phyloP scores from a whole-genome alignment of 2,113 vertebrate genomes.

The Chinchilla lanigera region DNA sequence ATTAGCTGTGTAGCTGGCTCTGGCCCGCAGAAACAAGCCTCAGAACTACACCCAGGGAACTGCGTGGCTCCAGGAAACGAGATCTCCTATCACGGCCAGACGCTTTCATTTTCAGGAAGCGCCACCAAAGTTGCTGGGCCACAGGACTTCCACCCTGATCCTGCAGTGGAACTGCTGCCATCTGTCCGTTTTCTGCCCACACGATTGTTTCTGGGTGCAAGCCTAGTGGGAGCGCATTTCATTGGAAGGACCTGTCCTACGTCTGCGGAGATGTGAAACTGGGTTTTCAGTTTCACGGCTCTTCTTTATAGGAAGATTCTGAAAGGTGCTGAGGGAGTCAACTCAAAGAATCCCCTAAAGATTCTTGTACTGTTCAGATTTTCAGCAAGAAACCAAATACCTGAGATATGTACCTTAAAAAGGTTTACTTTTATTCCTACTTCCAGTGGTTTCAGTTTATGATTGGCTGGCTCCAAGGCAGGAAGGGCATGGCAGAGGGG shows the following conservation, averaged over 20 bases:
- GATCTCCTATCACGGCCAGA: background rate
- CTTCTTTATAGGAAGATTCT: background rate
- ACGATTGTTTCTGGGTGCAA: background rate
- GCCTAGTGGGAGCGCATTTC: background rate
- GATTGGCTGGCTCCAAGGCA: background rate
- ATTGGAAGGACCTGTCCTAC: background rate
- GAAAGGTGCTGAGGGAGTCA: background rate
- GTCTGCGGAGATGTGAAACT: background rate
- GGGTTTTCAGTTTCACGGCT: background rate
- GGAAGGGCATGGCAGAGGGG: background rate
- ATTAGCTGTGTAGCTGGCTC: background rate
- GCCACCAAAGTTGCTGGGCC: background rate
- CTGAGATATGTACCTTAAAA: background rate
- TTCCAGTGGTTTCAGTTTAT: background rate
- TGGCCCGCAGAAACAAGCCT: background rate
- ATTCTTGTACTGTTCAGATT: background rate
- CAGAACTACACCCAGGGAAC: background rate
- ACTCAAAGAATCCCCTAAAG: background rate
- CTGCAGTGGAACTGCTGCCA: background rate
- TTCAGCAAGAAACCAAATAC: no score
- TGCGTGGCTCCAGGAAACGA: background rate
- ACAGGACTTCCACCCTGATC: background rate
- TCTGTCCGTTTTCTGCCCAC: background rate
- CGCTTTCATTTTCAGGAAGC: background rate
- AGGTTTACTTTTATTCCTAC: background rate